phyloP scores from a whole-genome alignment of 2,113 vertebrate species.

The Malurus alboscapulatus region DNA sequence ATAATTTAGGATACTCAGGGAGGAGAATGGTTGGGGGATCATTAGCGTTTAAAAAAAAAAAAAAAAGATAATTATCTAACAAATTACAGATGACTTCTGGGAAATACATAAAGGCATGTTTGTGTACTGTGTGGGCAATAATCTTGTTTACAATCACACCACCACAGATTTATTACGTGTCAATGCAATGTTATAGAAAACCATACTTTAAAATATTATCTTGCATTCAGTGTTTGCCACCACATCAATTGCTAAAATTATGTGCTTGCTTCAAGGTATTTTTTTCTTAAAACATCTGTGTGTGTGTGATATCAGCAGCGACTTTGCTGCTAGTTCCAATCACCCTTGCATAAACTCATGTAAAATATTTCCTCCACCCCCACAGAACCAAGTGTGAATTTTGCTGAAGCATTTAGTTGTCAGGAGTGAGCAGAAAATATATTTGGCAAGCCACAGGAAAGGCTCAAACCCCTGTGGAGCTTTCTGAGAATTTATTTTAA shows the following conservation, averaged over 20 bases:
- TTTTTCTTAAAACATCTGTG: conserved; percentile 59
- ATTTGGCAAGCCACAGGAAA: conserved; percentile 38
- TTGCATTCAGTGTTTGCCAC: not conserved
- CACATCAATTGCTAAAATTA: not conserved
- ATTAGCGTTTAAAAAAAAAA: not conserved
- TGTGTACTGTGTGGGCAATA: not conserved
- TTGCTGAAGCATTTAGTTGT: conserved; percentile 51
- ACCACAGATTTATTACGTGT: not conserved
- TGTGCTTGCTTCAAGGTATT: not conserved
- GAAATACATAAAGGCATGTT: not conserved
- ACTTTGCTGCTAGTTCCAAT: conserved; percentile 47
- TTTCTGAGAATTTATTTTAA: conserved; percentile 13
- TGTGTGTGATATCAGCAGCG: conserved; percentile 18
- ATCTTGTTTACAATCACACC: conserved; percentile 13
- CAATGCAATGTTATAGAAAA: not conserved
- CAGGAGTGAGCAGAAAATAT: conserved; percentile 37
- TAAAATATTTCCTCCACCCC: conserved; percentile 23
- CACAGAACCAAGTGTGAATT: conserved; percentile 41
- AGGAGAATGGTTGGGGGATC: not conserved
- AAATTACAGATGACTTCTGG: not conserved
- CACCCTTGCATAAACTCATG: conserved; percentile 4
- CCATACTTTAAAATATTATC: not conserved
- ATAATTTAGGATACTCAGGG: not conserved
- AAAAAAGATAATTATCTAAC: not conserved
- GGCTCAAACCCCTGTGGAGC: not conserved